Evolutionary conservation across 2,797 vertebrate genomes (phyloP), one percentile per base, ranked within the genome.

Genomic region (Rhynchonycteris naso): DNA sequence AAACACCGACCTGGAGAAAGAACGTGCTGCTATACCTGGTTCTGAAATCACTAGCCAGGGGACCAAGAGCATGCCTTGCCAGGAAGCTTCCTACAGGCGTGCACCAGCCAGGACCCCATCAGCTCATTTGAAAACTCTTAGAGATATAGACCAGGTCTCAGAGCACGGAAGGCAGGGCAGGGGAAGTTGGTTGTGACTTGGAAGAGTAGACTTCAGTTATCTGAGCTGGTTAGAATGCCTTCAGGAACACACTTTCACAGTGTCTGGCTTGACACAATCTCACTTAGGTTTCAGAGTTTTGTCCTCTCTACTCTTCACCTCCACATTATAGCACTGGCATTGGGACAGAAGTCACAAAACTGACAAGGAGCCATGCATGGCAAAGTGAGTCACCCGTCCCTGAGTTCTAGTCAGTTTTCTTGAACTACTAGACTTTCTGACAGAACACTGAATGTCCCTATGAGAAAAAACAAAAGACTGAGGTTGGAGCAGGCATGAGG

Each of bases 1-100:
- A 93, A 38, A 80, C 83, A n/a, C 50, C 26, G 54, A 72, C 47
- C 33, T 79, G 35, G 52, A 33, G 76, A 52, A 95, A 86, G 84
- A 94, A 75, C 50, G 24, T 47, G 35, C 33, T 56, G 80, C 79
- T 88, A 30, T 26, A 33, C 16, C 21, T 85, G 24, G 4, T 50
- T 81, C 35, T 14, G 63, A 87, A 59, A 56, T 10, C n/a, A n/a
- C 66, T 43, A 16, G 1, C 22, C 71, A 76, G 58, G 66, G 71
- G 35, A 72, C 58, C n/a, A 26, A 56, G 79, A 68, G 24, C 7
- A 4, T 24, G 79, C 47, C 74, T 94, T 86, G 68, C 54, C 43
- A 43, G 28, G 52, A 66, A 72, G 28, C 94, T 79, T 56, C 30
- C 30, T 11, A 14, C 0, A 16, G 35, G 28, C 8, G 59, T 82